A percentile compares a stretch with the other conserved stretches of the same genome.
Conservation (phyloP, 2,797 vertebrate species). For the Arrhamphus sclerolepis region DNA sequence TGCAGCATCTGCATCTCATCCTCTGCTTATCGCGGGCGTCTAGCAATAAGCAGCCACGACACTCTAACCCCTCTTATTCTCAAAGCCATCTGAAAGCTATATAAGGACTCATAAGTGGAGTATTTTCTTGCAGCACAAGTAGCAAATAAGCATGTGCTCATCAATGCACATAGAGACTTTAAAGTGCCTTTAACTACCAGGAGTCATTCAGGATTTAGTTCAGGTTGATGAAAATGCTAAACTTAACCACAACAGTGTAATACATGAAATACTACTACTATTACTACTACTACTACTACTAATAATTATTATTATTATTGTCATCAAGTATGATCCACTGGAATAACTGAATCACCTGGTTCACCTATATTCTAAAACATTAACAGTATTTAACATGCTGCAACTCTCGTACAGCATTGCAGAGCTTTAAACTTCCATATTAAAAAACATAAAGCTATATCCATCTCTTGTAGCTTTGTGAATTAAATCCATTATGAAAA, state of each 20-base stretch:
- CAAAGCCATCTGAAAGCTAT: slow-evolving; percentile 54
- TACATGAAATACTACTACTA: slow-evolving; percentile 2
- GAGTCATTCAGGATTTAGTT: slow-evolving; percentile 12
- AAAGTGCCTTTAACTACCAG: slow-evolving; percentile 5
- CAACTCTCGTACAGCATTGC: neutral
- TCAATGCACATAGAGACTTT: slow-evolving; percentile 8
- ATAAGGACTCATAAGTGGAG: slow-evolving; percentile 36
- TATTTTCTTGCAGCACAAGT: slow-evolving; percentile 32
- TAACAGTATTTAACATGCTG: neutral
- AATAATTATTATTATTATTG: too few species aligned
- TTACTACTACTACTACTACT: too few species aligned
- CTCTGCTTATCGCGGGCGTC: slow-evolving; percentile 59
- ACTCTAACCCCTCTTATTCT: slow-evolving; percentile 58
- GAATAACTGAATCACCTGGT: too few species aligned
- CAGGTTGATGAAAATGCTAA: slow-evolving; percentile 4
- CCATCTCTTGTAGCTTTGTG: too few species aligned
- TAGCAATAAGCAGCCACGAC: slow-evolving; percentile 59
- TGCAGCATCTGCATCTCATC: slow-evolving; percentile 48
- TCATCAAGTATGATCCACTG: too few species aligned
- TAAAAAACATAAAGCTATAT: too few species aligned
- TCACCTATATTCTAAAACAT: neutral
- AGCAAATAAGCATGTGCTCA: slow-evolving; percentile 9
- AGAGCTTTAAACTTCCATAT: neutral
- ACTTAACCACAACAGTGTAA: slow-evolving; percentile 5
- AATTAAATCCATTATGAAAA: too few species aligned